Conservation (phyloP, 1,140 invertebrate genomes). For the Pachyrhynchus sulphureomaculatus region DNA sequence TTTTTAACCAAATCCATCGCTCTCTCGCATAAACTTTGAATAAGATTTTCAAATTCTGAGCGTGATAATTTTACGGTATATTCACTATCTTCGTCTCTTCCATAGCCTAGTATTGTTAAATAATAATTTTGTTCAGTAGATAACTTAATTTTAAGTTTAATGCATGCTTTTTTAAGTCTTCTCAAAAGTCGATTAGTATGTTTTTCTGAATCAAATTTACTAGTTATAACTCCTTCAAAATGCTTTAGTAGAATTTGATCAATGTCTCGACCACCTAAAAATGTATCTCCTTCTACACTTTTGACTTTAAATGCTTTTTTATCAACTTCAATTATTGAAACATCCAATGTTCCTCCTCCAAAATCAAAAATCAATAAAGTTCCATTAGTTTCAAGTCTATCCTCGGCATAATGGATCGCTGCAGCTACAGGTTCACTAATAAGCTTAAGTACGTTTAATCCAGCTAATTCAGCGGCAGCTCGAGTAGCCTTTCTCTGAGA, state of each 20-base stretch:
- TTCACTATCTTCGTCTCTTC: slow-evolving; percentile 65
- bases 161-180: neutral
- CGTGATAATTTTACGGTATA: slow-evolving; percentile 62
- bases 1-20: slow-evolving; percentile 16
- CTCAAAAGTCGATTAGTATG: neutral
- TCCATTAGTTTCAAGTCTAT: too few relatives aligned
- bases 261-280: slow-evolving; percentile 74
- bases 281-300: too few relatives aligned
- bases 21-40: slow-evolving; percentile 65
- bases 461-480: too few relatives aligned
- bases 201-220: neutral
- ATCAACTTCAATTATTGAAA: too few relatives aligned
- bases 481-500: too few relatives aligned
- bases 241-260: slow-evolving; percentile 57
- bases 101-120: slow-evolving; percentile 25
- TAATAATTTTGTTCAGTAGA: neutral
- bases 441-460: slow-evolving; percentile 7
- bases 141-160: slow-evolving; percentile 4
- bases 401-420: too few relatives aligned
- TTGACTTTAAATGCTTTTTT: too few relatives aligned
- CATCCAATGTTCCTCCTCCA: too few relatives aligned
- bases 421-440: slow-evolving; percentile 18
- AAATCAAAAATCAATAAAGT: too few relatives aligned
- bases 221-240: slow-evolving; percentile 1
- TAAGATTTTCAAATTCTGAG: slow-evolving; percentile 72